Base-by-base conservation (phyloP, 2,797 vertebrate genomes). In the Myotis daubentonii region DNA sequence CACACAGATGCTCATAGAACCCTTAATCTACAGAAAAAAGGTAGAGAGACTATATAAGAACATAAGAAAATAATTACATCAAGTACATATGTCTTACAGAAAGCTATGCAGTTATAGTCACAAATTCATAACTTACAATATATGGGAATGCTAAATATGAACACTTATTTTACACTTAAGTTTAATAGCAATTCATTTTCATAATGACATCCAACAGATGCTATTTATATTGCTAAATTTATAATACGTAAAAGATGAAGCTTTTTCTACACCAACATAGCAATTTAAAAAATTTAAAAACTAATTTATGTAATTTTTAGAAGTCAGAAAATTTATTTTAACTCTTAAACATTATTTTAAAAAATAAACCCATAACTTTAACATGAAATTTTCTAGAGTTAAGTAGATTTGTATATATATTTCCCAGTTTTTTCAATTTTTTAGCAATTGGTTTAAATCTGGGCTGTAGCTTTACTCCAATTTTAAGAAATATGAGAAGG, bases 361-460 rank as follows among this genome's bases (percentile, higher is more conserved):
- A 94, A 55, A 79, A 68, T 6, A 51, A n/a, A 22, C 66, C n/a
- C 1, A 47, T 53, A 70, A 55, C 30, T 89, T 78, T 74, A 60
- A 53, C 4, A 81, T 10, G 11, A 65, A 75, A 62, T 91, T 41
- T 25, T 76, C 57, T 71, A 92, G 12, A 55, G 3, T 81, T 88
- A 81, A 19, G 15, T 70, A 91, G 38, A 84, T 28, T 23, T 76
- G 57, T 23, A 28, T 76, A 57, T 9, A 0, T 47, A 68, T 44
- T 81, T 92, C 84, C 12, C 2, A 74, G 33, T 9, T 79, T 92
- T 96, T 81, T 62, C 15, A 82, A 41, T 51, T 85, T 95, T 47
- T 72, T 3, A 90, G 71, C 23, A 91, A 47, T 70, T 80, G 36
- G 19, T 74, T 94, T 83, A 81, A 72, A 81, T 53, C n/a, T 55